Evolutionary conservation across 2,888 invertebrate genomes (phyloP).

Genomic region (Ypsolopha scabrella): DNA sequence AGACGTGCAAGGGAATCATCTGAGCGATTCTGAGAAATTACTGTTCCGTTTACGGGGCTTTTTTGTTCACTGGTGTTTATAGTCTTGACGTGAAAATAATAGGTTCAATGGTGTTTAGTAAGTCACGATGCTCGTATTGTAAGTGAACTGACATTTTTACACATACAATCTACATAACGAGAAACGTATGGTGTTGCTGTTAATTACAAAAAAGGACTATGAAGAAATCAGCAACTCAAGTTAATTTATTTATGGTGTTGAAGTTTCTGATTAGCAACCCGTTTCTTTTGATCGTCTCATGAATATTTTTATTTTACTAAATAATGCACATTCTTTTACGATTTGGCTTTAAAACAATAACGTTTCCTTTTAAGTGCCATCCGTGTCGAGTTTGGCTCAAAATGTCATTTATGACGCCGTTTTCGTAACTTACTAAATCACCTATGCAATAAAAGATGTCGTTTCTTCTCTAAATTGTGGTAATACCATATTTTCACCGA

Average conservation of each 20-base stretch:
- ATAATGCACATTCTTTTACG: constrained; percentile 1
- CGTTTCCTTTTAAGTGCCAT: background rate
- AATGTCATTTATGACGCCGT: background rate
- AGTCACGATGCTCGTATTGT: background rate
- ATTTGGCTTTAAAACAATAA: background rate
- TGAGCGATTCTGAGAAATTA: constrained; percentile 48
- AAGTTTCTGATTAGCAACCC: no score
- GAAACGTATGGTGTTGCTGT: no score
- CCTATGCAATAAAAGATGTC: no score
- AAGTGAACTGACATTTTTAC: background rate
- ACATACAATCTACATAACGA: background rate
- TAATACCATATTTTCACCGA: no score
- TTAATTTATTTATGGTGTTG: no score
- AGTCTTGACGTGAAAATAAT: constrained; percentile 19
- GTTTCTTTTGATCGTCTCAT: background rate
- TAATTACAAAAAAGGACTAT: no score
- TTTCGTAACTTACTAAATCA: no score
- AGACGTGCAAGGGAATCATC: constrained; percentile 35
- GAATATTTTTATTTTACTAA: background rate
- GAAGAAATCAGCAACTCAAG: no score
- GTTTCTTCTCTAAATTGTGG: no score
- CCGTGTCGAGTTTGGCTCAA: background rate
- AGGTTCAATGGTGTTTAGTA: constrained; percentile 9
- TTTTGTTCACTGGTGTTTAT: constrained; percentile 34
- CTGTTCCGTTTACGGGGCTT: constrained; percentile 28